Percentiles rank a stretch among this genome's conserved stretches.
Evolutionary conservation across 2,797 vertebrate genomes (phyloP).

Genomic region (Chrosomus eos): DNA sequence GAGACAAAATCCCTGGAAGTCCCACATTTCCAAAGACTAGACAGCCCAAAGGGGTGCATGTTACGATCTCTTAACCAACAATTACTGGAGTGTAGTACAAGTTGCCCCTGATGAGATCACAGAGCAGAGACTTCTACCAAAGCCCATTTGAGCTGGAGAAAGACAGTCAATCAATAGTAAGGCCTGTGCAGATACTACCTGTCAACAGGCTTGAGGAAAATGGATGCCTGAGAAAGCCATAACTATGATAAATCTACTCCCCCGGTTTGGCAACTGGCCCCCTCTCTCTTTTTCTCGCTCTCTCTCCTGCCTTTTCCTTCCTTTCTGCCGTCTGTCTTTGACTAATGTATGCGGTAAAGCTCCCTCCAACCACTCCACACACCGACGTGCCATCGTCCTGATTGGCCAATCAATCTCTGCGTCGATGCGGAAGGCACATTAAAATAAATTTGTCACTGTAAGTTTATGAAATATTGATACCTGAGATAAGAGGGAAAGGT

Average conservation of each 20-base stretch:
- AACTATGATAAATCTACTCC: conserved; percentile 98
- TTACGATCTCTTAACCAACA: conserved; percentile 66
- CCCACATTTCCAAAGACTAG: conserved; percentile 24
- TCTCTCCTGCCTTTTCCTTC: conserved; percentile 47
- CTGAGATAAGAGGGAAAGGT: conserved; percentile 58
- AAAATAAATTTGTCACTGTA: conserved; percentile 84
- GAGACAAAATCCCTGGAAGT: conserved; percentile 14
- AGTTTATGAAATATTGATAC: conserved; percentile 83
- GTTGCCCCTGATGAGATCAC: conserved; percentile 70
- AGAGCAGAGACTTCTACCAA: conserved; percentile 70
- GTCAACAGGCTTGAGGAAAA: conserved; percentile 93
- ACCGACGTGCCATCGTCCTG: conserved; percentile 83
- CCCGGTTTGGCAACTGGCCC: conserved; percentile 75
- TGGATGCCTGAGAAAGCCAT: conserved; percentile 95
- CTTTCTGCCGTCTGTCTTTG: conserved; percentile 57
- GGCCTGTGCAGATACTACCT: conserved; percentile 87
- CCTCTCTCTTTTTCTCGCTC: conserved; percentile 60
- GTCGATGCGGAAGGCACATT: conserved; percentile 79
- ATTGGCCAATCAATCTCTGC: conserved; percentile 93
- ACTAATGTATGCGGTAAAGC: conserved; percentile 75
- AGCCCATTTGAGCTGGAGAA: conserved; percentile 82
- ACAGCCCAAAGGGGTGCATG: conserved; percentile 29
- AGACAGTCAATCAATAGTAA: conserved; percentile 87
- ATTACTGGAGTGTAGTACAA: conserved; percentile 68
- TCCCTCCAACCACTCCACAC: conserved; percentile 74